Conservation (phyloP, 2,888 invertebrate species). For the Agrotis puta region DNA sequence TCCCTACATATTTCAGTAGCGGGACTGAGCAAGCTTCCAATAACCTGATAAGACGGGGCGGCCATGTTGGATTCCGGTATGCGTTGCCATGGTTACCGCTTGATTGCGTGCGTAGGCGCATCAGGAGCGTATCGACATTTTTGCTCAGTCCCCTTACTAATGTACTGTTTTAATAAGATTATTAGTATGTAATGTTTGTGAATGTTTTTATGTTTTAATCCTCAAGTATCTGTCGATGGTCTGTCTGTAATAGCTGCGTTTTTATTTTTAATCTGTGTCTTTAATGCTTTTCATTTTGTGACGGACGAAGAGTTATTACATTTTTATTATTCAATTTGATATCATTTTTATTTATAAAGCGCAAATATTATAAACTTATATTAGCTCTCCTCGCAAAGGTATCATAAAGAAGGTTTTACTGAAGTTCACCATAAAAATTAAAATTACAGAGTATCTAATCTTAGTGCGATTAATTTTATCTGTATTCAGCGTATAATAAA, state of each 20-base stretch:
- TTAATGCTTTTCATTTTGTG: constrained; percentile 29
- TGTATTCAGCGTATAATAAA: constrained; percentile 59
- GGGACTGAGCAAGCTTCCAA: constrained; percentile 69
- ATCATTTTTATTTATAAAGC: constrained; percentile 32
- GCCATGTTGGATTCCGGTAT: constrained; percentile 84
- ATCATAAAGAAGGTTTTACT: constrained; percentile 30
- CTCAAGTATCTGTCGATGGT: constrained; percentile 40
- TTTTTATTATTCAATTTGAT: constrained; percentile 25
- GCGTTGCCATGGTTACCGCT: constrained; percentile 82
- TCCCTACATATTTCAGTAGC: constrained; percentile 67
- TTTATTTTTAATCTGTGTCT: constrained; percentile 46
- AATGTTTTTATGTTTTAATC: constrained; percentile 55
- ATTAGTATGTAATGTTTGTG: constrained; percentile 57
- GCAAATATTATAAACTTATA: constrained; percentile 2
- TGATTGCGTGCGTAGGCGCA: constrained; percentile 79
- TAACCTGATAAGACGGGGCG: constrained; percentile 78
- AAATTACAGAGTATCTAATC: constrained; percentile 47
- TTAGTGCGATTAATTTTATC: constrained; percentile 57
- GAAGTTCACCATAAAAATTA: constrained; percentile 45
- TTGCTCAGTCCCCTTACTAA: constrained; percentile 59
- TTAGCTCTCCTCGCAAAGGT: background rate
- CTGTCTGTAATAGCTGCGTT: constrained; percentile 40
- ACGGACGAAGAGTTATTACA: constrained; percentile 29
- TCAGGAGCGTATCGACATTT: constrained; percentile 63
- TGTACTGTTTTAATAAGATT: constrained; percentile 63